Evolutionary conservation across 2,113 vertebrate species (phyloP).

Genomic region (Furnarius figulus): DNA sequence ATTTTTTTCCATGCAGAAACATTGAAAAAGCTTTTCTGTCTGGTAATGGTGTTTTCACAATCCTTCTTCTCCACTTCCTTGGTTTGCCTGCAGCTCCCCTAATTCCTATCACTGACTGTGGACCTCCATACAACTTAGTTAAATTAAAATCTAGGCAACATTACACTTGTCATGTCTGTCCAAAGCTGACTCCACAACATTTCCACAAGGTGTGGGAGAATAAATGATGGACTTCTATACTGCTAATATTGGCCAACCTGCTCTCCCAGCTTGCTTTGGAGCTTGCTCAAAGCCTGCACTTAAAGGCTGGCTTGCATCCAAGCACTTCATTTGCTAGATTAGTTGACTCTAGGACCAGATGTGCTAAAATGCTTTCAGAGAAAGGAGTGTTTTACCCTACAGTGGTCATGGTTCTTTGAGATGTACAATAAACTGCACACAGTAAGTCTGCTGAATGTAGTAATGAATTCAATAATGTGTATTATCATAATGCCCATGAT

Average conservation of each 20-base stretch:
- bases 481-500: conserved; percentile 13
- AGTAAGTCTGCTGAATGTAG: background rate
- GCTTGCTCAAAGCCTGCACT: conserved; percentile 19
- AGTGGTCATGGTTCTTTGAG: conserved; percentile 21
- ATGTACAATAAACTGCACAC: background rate
- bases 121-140: background rate
- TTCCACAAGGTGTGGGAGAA: background rate
- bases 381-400: background rate
- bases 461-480: conserved; percentile 27
- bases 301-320: conserved; percentile 41
- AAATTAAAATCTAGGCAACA: background rate
- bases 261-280: background rate
- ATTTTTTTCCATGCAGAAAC: background rate
- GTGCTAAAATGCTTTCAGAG: conserved; percentile 51
- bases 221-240: background rate
- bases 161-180: background rate
- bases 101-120: background rate
- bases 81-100: background rate
- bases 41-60: background rate
- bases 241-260: background rate
- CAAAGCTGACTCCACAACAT: background rate
- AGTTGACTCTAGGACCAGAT: conserved; percentile 51
- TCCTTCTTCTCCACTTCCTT: background rate
- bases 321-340: conserved; percentile 21
- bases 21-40: background rate